A percentile compares a stretch with the other conserved stretches of the same genome.
These are phyloP conservation scores for Atethmia centrago DNA, from an alignment of 2,888 invertebrate species.

Conservation along the genomic window DNA sequence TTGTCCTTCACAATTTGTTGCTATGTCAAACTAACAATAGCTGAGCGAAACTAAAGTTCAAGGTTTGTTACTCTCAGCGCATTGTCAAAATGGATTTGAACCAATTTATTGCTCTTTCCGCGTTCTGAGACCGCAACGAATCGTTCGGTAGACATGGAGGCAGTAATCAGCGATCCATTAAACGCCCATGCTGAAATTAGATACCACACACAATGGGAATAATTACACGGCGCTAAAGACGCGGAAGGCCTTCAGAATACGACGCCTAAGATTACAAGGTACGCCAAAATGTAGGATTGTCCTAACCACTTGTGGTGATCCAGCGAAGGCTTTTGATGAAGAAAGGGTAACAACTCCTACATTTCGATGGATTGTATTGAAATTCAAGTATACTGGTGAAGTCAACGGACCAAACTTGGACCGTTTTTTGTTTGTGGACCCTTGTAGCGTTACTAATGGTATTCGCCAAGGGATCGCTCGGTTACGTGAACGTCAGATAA, in stretches of 20 bases:
- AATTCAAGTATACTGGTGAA: slow-evolving; percentile 36
- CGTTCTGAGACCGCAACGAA: slow-evolving; percentile 78
- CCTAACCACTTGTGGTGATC: slow-evolving; percentile 62
- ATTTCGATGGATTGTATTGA: slow-evolving; percentile 36
- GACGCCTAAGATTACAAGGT: slow-evolving; percentile 68
- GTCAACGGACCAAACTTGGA: slow-evolving; percentile 39
- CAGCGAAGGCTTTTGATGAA: background rate
- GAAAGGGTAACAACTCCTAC: background rate
- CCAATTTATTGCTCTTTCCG: slow-evolving; percentile 75
- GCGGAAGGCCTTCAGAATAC: slow-evolving; percentile 73
- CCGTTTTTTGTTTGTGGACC: slow-evolving; percentile 45
- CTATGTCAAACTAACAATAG: slow-evolving; percentile 65
- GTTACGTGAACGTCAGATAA: slow-evolving; percentile 64
- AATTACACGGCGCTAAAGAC: slow-evolving; percentile 73
- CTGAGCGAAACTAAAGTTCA: slow-evolving; percentile 75
- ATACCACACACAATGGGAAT: slow-evolving; percentile 75
- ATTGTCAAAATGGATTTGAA: slow-evolving; percentile 76
- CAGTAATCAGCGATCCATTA: slow-evolving; percentile 80
- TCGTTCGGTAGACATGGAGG: slow-evolving; percentile 66
- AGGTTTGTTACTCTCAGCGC: slow-evolving; percentile 73
- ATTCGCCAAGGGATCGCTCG: slow-evolving; percentile 67
- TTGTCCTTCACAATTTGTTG: slow-evolving; percentile 42
- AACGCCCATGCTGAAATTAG: slow-evolving; percentile 83
- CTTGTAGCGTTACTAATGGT: slow-evolving; percentile 70
- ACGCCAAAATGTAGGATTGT: slow-evolving; percentile 66